Base-by-base conservation (phyloP, 2,888 invertebrate species). In the Diarsia dahlii region DNA sequence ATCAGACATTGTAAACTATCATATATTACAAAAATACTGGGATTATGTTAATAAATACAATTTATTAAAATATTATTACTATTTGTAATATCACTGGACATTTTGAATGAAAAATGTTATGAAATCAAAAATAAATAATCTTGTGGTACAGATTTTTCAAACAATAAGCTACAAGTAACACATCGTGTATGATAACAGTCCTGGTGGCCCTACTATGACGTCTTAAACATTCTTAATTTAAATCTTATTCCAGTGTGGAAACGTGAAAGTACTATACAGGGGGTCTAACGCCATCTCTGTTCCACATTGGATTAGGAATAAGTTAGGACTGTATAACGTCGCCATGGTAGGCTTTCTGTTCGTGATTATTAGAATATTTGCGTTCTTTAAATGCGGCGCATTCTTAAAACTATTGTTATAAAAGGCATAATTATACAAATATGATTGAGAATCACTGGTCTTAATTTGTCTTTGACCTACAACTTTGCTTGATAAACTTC, bases 1-100 rank as follows among this genome's bases (percentile, higher is more conserved):
- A 46, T 10, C 9, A 78, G 58, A 50, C 0, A 23, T 23, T 23
- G 45, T 28, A 20, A 45, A 79, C 28, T 71, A 79, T 70, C 70
- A 71, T 60, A 70, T 80, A 80, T 80, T 70, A 28, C 34, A 60
- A 58, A 76, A 76, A 79, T 76, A 76, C 50, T 70, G 34, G 63
- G n/a, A n/a, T 45, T 63, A 39, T 39, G 8, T n/a, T 63, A 63
- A 45, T n/a, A 45, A 63, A 45, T 39, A 62, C n/a, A 62, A 62
- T 39, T 62, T 12, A 39, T 62, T 60, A 18, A 34, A 34, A 34
- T 45, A 76, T 52, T 48, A 20, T 20, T 28, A 39, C 39, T 8
- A 48, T 39, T 75, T 78, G 3, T 12, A 12, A 28, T 10, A 45
- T 45, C 48, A 28, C 69, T 58, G 28, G 18, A 50, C 18, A 45